Percentiles rank a stretch among this genome's conserved stretches.
phyloP scores from a whole-genome alignment of 2,113 vertebrate genomes.

The Ammodytes marinus region DNA sequence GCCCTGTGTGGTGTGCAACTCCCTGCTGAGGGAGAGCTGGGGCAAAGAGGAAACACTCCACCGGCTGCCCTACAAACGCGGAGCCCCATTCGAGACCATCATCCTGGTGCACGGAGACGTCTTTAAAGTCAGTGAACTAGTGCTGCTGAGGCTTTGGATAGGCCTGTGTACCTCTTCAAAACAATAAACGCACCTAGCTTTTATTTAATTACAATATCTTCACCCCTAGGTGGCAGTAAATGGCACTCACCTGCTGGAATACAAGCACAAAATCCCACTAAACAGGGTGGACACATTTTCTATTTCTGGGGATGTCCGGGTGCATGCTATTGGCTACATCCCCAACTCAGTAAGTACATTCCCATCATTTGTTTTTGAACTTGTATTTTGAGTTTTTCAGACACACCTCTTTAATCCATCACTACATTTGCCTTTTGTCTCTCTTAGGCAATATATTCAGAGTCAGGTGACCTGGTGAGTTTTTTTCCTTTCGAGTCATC shows the following conservation, averaged over 20 bases:
- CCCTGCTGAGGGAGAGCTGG: slow-evolving; percentile 90
- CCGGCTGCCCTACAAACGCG: slow-evolving; percentile 90
- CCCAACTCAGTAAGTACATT: slow-evolving; percentile 86
- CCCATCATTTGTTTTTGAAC: not conserved
- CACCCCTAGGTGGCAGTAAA: slow-evolving; percentile 92
- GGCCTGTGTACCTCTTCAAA: not conserved
- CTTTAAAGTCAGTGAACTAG: slow-evolving; percentile 88
- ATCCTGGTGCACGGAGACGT: slow-evolving; percentile 89
- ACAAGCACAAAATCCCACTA: slow-evolving; percentile 89
- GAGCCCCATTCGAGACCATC: slow-evolving; percentile 91
- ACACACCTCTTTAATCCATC: not conserved
- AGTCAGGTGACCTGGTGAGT: slow-evolving; percentile 87
- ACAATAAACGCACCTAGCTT: too few species aligned
- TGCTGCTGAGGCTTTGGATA: not conserved
- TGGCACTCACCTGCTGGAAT: slow-evolving; percentile 90
- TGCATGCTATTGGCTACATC: slow-evolving; percentile 88
- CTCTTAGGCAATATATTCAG: slow-evolving; percentile 83
- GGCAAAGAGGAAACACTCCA: slow-evolving; percentile 91
- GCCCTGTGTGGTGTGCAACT: slow-evolving; percentile 90
- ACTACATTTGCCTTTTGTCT: slow-evolving; percentile 22
- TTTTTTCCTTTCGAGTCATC: slow-evolving; percentile 29
- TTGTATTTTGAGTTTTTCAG: not conserved
- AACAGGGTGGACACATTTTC: slow-evolving; percentile 91
- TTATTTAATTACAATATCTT: not conserved
- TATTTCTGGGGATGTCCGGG: slow-evolving; percentile 90